Base-by-base conservation (phyloP, 2,888 invertebrate genomes). In the Melolontha melolontha region DNA sequence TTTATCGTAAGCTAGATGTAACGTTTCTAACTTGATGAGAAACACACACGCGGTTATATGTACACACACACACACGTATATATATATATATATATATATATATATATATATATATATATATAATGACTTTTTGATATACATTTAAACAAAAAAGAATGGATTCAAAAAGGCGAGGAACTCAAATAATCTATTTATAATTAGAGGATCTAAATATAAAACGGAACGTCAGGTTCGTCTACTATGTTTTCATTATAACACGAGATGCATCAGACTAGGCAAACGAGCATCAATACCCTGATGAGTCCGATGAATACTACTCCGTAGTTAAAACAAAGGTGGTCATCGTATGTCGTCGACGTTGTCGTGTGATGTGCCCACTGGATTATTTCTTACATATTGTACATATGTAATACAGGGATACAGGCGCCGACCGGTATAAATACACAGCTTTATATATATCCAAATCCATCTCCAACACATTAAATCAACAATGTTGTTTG, bases 131-230 rank as follows among this genome's bases (percentile, higher is more conserved):
- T 42, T 57, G 16, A 57, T 57, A 42, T 17, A 40, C 42, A 42
- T 41, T 16, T 7, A 42, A 55, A 39, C n/a, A n/a, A 41, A 34
- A 47, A 59, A 59, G 59, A 47, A 59, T 59, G 47, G 29, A 44
- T 29, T 8, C 16, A 54, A 54, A 54, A 54, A 34, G 34, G 14
- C 10, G 54, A 59, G 47, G 59, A 59, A 59, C 59, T 59, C 47
- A 47, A 59, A 59, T 59, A 59, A 59, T 59, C 59, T 59, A 59
- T 59, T 59, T 59, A 59, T 59, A 59, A 59, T 59, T 59, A 59
- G 59, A 59, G 59, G 10, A 59, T 47, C 59, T 59, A 59, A 59
- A 59, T 59, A 59, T 59, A 59, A 59, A 44, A 10, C 59, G 14
- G 59, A 22, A 47, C 47, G 47, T 59, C 59, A 59, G 59, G 34